Base-by-base conservation (phyloP, 2,797 vertebrate genomes). In the Vespertilio murinus region DNA sequence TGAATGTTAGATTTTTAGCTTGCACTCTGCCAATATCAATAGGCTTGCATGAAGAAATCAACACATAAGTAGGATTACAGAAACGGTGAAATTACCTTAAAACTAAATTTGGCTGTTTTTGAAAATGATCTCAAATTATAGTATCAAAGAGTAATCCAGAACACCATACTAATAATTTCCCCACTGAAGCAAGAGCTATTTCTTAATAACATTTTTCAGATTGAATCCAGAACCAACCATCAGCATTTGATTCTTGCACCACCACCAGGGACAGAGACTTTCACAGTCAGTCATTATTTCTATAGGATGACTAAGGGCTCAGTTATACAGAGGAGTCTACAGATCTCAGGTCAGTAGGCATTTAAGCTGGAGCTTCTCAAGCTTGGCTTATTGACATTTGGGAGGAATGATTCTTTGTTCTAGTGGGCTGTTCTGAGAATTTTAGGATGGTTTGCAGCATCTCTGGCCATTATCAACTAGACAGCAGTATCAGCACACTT, bases 71-170 rank as follows among this genome's bases (percentile, higher is more conserved):
- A 87, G 45, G 22, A 42, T 80, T 94, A 25, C 22, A 65, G 87
- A 61, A 17, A 83, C 16, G 88, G 40, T 47, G 17, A 91, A 93
- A 93, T 93, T 89, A 69, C 45, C 78, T 92, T 90, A 73, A 78
- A 47, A 86, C 4, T 64, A 94, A 35, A 93, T 94, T 56, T 89
- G 61, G 38, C 35, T 86, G 5, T 73, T 90, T 95, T 83, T 2
- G 42, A 96, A 93, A 92, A 70, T 80, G 18, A 85, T 65, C 84
- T 95, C 56, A 79, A 90, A 77, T 94, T 90, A 79, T 49, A 28
- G 1, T 67, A 82, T 84, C 84, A 79, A 80, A 96, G 69, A 91
- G 40, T 78, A 87, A 93, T 90, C 49, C 30, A 93, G 30, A 81
- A 81, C 49, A 78, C 67, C 17, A n/a, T 87, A 47, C 20, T 71